phyloP scores from a whole-genome alignment of 2,113 vertebrate species.

The Empidonax traillii region DNA sequence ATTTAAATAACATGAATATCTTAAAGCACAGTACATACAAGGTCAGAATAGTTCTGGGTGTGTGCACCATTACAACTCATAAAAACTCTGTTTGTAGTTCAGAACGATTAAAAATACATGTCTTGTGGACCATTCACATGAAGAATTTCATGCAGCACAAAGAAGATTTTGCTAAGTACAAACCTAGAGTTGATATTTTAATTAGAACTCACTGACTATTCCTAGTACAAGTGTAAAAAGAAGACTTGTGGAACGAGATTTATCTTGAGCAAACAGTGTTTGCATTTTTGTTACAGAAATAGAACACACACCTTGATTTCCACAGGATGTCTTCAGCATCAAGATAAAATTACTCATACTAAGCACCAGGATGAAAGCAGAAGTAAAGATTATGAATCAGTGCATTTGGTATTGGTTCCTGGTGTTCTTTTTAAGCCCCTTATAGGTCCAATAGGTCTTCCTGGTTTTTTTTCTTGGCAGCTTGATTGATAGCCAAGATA shows the following conservation, averaged over 20 bases:
- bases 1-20: slow-evolving; percentile 54
- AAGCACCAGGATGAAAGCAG: slow-evolving; percentile 29
- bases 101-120: slow-evolving; percentile 19
- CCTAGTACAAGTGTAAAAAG: neutral
- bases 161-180: neutral
- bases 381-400: neutral
- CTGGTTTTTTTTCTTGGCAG: neutral
- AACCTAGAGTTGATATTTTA: neutral
- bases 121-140: neutral
- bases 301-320: slow-evolving; percentile 35
- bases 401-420: neutral
- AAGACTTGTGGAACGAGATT: neutral
- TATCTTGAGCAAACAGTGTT: neutral
- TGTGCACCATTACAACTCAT: slow-evolving; percentile 12
- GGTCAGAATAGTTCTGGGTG: slow-evolving; percentile 42
- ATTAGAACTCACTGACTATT: neutral
- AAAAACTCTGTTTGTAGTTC: neutral
- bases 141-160: neutral
- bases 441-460: neutral
- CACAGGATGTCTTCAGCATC: neutral
- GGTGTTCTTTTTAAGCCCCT: neutral
- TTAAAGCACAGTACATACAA: slow-evolving; percentile 23
- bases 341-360: slow-evolving; percentile 8
- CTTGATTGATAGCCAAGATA: neutral
- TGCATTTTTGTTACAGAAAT: slow-evolving; percentile 24